A percentile compares a stretch with the other conserved stretches of the same genome.
These are phyloP conservation scores for Scyliorhinus canicula DNA, from an alignment of 2,797 vertebrate genomes.

Conservation along the genomic window DNA sequence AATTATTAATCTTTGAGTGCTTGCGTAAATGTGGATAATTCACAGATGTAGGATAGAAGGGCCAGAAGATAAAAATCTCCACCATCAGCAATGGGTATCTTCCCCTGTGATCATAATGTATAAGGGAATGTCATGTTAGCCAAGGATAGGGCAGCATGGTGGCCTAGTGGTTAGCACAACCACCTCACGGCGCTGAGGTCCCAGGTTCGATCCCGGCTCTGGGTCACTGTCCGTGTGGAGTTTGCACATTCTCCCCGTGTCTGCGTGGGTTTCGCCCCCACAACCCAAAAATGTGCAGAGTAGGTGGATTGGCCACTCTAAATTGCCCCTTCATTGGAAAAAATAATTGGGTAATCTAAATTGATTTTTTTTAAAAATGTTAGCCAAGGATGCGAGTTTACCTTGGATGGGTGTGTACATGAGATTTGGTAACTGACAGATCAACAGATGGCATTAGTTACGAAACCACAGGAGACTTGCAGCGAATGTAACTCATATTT, in stretches of 20 bases:
- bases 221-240: too few relatives aligned
- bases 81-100: neutral
- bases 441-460: neutral
- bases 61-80: neutral
- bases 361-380: too few relatives aligned
- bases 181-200: too few relatives aligned
- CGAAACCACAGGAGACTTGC: neutral
- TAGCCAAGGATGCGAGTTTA: neutral
- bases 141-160: too few relatives aligned
- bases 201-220: too few relatives aligned
- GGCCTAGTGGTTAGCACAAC: too few relatives aligned
- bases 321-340: too few relatives aligned
- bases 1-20: neutral
- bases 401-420: neutral
- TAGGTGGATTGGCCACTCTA: too few relatives aligned
- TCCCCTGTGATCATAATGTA: neutral
- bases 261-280: too few relatives aligned
- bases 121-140: neutral
- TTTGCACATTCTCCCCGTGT: too few relatives aligned
- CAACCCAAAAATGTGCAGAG: too few relatives aligned
- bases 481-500: neutral
- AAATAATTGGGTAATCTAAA: too few relatives aligned
- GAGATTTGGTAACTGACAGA: neutral
- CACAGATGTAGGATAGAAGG: neutral
- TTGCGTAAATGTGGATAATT: neutral